Conservation (phyloP, 2,113 vertebrate species). For the Cnemophilus loriae region DNA sequence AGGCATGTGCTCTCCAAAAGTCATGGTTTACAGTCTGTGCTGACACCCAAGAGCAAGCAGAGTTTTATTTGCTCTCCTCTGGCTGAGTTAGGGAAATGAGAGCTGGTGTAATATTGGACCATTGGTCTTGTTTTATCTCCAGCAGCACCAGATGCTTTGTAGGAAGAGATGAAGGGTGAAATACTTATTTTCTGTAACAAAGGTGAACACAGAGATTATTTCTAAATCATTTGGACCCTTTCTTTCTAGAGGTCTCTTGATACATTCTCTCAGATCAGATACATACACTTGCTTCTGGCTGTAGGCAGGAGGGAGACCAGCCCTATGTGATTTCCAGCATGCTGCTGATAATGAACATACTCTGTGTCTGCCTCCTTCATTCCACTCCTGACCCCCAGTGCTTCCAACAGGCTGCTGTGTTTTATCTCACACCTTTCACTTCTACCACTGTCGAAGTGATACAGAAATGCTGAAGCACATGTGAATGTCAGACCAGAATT, state of each 20-base stretch:
- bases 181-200: neutral
- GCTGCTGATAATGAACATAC: neutral
- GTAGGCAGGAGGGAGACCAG: neutral
- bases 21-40: accelerated
- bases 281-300: neutral
- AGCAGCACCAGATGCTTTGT: neutral
- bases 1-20: neutral
- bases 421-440: neutral
- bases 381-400: neutral
- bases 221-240: neutral
- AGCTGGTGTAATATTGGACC: neutral
- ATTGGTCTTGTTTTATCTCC: neutral
- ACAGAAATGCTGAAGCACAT: neutral
- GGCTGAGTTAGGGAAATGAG: neutral
- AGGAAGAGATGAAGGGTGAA: neutral
- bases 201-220: neutral
- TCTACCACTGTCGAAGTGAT: neutral
- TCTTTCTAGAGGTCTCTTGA: neutral
- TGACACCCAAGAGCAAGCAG: neutral
- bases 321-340: neutral
- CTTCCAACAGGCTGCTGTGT: neutral
- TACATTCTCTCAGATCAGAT: neutral
- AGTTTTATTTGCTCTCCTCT: neutral
- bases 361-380: neutral
- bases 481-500: neutral